Percentiles rank a stretch among this genome's conserved stretches.
Evolutionary conservation across 2,797 vertebrate genomes (phyloP).

Genomic region (Gastrophryne carolinensis): DNA sequence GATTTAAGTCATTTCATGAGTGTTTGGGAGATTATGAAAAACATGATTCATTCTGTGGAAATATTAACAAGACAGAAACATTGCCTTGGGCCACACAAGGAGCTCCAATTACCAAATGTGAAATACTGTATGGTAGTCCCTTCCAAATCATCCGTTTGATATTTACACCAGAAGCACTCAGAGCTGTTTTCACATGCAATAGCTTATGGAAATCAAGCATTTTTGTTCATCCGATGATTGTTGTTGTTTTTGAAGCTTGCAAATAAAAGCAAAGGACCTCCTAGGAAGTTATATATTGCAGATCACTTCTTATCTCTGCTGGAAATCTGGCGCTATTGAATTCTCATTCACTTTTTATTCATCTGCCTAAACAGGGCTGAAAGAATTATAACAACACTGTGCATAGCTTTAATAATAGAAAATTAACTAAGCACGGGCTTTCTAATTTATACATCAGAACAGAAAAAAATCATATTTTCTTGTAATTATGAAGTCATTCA

Average conservation of each 20-base stretch:
- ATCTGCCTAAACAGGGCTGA: not conserved
- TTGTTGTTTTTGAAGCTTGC: not conserved
- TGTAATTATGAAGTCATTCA: not conserved
- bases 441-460: not conserved
- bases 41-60: conserved; percentile 33
- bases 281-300: not conserved
- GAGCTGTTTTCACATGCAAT: conserved; percentile 14
- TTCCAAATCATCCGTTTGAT: conserved; percentile 13
- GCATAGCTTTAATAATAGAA: not conserved
- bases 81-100: conserved; percentile 29
- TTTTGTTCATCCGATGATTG: conserved; percentile 23
- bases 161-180: conserved; percentile 22
- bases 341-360: conserved; percentile 2
- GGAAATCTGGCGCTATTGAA: not conserved
- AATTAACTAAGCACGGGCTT: not conserved
- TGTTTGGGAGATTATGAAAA: conserved; percentile 36
- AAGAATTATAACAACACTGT: not conserved
- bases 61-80: conserved; percentile 35
- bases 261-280: conserved; percentile 1
- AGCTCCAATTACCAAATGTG: conserved; percentile 32
- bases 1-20: not conserved
- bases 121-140: not conserved
- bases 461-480: not conserved
- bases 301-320: conserved; percentile 23
- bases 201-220: conserved; percentile 26